These are phyloP conservation scores for Pygocentrus nattereri DNA, from an alignment of 2,797 vertebrate species.

Conservation along the genomic window DNA sequence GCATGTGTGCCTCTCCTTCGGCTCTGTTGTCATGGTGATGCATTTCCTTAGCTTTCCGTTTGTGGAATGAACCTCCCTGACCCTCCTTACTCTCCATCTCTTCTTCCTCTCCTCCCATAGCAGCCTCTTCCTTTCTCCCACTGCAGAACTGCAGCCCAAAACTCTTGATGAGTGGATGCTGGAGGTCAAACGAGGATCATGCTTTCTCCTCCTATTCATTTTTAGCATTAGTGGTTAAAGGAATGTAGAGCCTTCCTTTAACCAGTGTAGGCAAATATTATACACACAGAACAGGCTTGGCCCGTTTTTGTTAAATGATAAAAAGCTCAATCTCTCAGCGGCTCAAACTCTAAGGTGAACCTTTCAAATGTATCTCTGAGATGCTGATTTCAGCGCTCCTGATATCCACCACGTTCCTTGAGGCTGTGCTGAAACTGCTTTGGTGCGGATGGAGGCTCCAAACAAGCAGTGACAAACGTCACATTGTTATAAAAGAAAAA, in stretches of 20 bases:
- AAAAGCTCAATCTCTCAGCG: neutral
- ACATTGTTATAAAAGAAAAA: slow-evolving; percentile 2
- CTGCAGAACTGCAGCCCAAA: slow-evolving; percentile 18
- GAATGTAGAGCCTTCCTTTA: no score
- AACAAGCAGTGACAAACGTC: slow-evolving; percentile 27
- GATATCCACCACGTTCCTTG: neutral
- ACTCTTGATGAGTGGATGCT: neutral
- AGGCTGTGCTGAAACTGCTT: neutral
- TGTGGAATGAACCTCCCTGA: slow-evolving; percentile 58
- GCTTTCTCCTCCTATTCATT: neutral
- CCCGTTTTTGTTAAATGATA: neutral
- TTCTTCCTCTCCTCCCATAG: slow-evolving; percentile 45
- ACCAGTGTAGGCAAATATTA: neutral
- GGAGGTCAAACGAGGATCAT: neutral
- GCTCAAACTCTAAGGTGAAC: neutral
- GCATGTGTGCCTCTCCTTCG: slow-evolving; percentile 55
- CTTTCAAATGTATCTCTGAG: neutral
- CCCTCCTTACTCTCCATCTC: slow-evolving; percentile 56
- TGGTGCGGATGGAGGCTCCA: slow-evolving; percentile 16
- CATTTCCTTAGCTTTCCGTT: slow-evolving; percentile 67
- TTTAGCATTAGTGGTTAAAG: neutral
- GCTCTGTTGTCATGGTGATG: slow-evolving; percentile 74
- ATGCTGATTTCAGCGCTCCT: neutral
- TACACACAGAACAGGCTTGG: neutral
- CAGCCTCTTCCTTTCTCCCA: slow-evolving; percentile 31